Evolutionary conservation across 2,113 vertebrate species (phyloP).

Genomic region (Conger conger): DNA sequence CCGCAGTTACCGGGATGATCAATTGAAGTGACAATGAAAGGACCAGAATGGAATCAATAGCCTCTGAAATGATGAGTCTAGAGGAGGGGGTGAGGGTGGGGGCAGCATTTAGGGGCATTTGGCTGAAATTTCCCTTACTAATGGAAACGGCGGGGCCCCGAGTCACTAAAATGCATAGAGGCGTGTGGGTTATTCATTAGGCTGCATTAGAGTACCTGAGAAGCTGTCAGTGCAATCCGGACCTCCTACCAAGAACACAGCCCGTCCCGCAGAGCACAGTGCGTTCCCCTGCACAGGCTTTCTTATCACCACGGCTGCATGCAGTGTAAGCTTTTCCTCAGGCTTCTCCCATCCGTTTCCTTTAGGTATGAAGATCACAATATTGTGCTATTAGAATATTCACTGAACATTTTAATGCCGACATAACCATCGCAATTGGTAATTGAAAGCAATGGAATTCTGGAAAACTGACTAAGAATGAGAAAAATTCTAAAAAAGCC

Average conservation of each 20-base stretch:
- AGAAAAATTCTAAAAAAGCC: too few relatives aligned
- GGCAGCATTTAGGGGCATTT: conserved; percentile 82
- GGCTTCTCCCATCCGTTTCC: too few relatives aligned
- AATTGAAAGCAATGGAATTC: too few relatives aligned
- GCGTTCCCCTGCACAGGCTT: background rate
- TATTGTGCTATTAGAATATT: too few relatives aligned
- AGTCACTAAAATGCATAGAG: conserved; percentile 61
- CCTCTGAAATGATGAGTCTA: conserved; percentile 80
- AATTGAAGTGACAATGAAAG: conserved; percentile 84
- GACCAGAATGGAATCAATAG: conserved; percentile 83
- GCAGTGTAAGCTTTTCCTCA: background rate
- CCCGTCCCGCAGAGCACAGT: conserved; percentile 54
- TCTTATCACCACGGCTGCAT: too few relatives aligned
- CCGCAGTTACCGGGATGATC: conserved; percentile 79
- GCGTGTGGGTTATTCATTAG: conserved; percentile 74
- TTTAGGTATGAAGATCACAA: too few relatives aligned
- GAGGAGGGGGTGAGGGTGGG: conserved; percentile 38
- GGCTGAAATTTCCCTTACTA: conserved; percentile 82
- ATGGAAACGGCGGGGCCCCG: conserved; percentile 66
- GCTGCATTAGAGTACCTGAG: conserved; percentile 76
- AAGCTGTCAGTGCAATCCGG: conserved; percentile 68
- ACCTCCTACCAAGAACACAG: conserved; percentile 64
- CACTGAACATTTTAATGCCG: too few relatives aligned
- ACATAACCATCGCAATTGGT: too few relatives aligned
- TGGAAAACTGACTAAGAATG: too few relatives aligned